Evolutionary conservation across 1,140 invertebrate genomes (phyloP).

Genomic region (Drosophila nigromelanica): DNA sequence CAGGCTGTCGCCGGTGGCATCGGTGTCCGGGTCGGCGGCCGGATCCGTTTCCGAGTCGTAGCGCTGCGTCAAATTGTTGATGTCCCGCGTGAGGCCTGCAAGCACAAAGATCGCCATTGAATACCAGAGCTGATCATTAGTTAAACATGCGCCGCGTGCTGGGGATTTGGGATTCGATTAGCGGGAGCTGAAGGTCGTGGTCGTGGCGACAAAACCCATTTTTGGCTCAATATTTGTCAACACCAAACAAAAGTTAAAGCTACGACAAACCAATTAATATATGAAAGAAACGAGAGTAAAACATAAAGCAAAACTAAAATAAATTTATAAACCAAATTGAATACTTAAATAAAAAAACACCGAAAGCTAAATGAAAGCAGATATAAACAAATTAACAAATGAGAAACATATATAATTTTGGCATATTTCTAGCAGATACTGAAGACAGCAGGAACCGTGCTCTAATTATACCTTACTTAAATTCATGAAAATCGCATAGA

Average conservation of each 20-base stretch:
- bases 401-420: background rate
- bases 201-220: conserved; percentile 47
- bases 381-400: conserved; percentile 7
- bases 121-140: background rate
- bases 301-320: conserved; percentile 17
- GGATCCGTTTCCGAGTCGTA: conserved; percentile 87
- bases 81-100: conserved; percentile 76
- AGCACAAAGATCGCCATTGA: conserved; percentile 4
- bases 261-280: conserved; percentile 17
- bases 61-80: conserved; percentile 75
- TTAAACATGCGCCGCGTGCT: conserved; percentile 61
- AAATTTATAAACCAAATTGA: background rate
- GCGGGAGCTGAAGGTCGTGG: conserved; percentile 29
- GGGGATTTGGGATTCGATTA: conserved; percentile 25
- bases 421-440: background rate
- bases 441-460: background rate
- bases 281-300: conserved; percentile 18
- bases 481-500: background rate
- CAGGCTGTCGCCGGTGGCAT: conserved; percentile 83
- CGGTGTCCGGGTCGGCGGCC: conserved; percentile 88
- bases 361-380: conserved; percentile 12
- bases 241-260: conserved; percentile 32
- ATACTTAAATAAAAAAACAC: conserved; percentile 14
- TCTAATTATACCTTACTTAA: background rate
- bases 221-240: conserved; percentile 55